phyloP scores from a whole-genome alignment of 2,888 invertebrate genomes.

The Phengaris alcon region DNA sequence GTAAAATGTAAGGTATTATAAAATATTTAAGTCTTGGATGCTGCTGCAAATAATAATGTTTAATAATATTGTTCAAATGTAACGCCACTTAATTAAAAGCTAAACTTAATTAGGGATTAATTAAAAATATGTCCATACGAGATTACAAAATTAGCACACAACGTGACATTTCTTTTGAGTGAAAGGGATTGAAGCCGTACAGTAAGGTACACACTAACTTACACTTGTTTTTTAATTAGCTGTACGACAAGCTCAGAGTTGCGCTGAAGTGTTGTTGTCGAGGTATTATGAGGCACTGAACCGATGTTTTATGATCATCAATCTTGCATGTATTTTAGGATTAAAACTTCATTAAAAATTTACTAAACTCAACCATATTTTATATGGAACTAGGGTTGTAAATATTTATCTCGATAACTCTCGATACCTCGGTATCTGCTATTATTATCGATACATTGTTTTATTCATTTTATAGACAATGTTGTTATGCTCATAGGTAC shows the following conservation, averaged over 20 bases:
- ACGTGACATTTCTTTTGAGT: not conserved
- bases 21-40: no score
- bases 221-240: slow-evolving; percentile 7
- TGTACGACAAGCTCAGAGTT: not conserved
- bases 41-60: no score
- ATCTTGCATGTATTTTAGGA: slow-evolving; percentile 12
- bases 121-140: not conserved
- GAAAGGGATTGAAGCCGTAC: not conserved
- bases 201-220: not conserved
- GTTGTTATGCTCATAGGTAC: no score
- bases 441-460: not conserved
- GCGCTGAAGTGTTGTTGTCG: not conserved
- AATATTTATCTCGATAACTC: not conserved
- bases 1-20: no score
- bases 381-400: not conserved
- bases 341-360: slow-evolving; percentile 21
- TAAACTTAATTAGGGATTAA: not conserved
- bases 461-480: no score
- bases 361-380: slow-evolving; percentile 3
- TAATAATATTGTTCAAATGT: no score
- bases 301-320: not conserved
- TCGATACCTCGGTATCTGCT: not conserved
- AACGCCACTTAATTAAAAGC: not conserved
- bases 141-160: not conserved
- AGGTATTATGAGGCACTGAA: not conserved